phyloP scores from a whole-genome alignment of 1,140 invertebrate genomes.

The Orchestia grillus region DNA sequence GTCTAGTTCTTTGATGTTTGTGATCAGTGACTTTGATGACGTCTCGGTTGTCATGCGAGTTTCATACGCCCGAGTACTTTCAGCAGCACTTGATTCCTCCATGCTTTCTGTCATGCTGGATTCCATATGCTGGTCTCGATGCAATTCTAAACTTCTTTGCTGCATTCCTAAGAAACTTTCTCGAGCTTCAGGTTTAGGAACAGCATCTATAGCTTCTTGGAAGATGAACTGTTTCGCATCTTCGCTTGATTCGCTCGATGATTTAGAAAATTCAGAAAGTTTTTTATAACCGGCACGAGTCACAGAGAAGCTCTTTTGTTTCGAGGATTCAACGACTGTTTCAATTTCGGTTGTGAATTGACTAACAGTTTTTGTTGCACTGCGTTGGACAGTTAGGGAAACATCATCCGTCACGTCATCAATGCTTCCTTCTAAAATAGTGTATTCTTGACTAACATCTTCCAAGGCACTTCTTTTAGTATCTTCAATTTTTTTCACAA shows the following conservation, averaged over 20 bases:
- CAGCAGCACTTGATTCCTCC: constrained; percentile 67
- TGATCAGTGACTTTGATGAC: constrained; percentile 32
- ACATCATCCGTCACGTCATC: background rate
- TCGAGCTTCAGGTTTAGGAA: background rate
- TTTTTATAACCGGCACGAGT: background rate
- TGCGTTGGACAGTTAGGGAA: background rate
- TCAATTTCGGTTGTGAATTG: background rate
- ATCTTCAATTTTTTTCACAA: background rate
- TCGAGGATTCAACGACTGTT: background rate
- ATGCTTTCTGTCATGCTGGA: constrained; percentile 68
- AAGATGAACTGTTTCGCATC: background rate
- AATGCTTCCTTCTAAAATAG: background rate
- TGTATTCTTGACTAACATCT: constrained; percentile 41
- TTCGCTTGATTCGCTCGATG: background rate
- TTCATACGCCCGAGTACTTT: constrained; percentile 64
- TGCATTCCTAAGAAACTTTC: constrained; percentile 56
- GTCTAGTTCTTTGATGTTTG: constrained; percentile 57
- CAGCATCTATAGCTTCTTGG: background rate
- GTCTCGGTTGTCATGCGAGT: constrained; percentile 61
- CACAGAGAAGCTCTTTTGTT: background rate
- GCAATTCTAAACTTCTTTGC: constrained; percentile 62
- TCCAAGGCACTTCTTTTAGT: constrained; percentile 32
- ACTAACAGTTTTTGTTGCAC: too few relatives aligned
- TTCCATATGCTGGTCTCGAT: constrained; percentile 66
- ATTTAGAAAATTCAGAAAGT: constrained; percentile 1